phyloP scores from a whole-genome alignment of 1,140 invertebrate species.

The Akabosia matsudoensis region DNA sequence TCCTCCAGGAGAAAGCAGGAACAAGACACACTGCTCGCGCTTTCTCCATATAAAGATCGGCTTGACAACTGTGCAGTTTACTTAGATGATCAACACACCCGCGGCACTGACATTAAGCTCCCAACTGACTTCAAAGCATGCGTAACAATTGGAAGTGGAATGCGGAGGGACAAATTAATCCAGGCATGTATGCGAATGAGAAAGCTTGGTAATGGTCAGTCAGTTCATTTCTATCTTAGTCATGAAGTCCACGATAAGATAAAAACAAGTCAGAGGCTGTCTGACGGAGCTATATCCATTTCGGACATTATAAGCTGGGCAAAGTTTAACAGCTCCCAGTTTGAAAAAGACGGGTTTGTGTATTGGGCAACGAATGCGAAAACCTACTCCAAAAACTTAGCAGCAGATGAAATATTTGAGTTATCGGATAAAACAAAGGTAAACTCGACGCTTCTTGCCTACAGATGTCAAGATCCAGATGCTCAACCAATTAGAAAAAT shows the following conservation, averaged over 20 bases:
- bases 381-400: constrained; percentile 14
- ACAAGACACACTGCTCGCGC: constrained; percentile 17
- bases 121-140: constrained; percentile 24
- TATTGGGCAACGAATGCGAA: constrained; percentile 25
- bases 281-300: too few relatives aligned
- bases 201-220: constrained; percentile 33
- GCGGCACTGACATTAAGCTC: constrained; percentile 44
- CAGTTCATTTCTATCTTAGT: too few relatives aligned
- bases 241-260: constrained; percentile 38
- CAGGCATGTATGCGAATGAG: constrained; percentile 42
- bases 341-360: constrained; percentile 31
- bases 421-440: neutral
- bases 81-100: constrained; percentile 43
- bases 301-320: too few relatives aligned
- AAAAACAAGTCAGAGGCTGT: neutral
- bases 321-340: neutral
- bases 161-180: constrained; percentile 42
- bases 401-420: neutral
- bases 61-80: constrained; percentile 36
- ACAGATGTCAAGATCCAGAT: too few relatives aligned
- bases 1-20: too few relatives aligned
- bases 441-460: neutral
- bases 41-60: constrained; percentile 27
- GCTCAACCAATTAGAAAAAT: too few relatives aligned
- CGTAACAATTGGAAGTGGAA: constrained; percentile 40